Conservation (phyloP, 2,888 invertebrate species). For the Malacosoma neustria region DNA sequence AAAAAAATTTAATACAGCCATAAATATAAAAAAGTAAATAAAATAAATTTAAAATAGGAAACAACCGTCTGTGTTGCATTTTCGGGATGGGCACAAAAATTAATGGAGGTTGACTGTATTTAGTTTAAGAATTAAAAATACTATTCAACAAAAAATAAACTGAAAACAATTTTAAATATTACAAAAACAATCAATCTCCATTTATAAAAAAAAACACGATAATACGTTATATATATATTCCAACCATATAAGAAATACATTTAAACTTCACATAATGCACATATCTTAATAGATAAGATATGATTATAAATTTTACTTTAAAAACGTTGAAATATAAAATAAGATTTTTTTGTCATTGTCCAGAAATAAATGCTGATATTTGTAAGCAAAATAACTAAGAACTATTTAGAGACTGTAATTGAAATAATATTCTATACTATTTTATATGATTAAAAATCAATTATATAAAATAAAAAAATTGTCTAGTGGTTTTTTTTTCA, state of each 20-base stretch:
- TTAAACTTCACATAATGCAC: too few species aligned
- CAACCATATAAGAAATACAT: conserved; percentile 1
- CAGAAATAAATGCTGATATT: too few species aligned
- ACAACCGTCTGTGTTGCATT: conserved; percentile 74
- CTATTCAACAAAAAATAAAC: neutral
- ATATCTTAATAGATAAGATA: too few species aligned
- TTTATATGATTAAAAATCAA: too few species aligned
- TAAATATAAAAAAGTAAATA: conserved; percentile 11
- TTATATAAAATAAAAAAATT: too few species aligned
- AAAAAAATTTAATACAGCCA: conserved; percentile 27
- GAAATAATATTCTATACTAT: too few species aligned
- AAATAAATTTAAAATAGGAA: conserved; percentile 16
- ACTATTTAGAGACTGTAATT: too few species aligned
- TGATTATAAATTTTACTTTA: too few species aligned
- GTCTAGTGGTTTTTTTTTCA: too few species aligned
- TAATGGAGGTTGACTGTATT: conserved; percentile 29
- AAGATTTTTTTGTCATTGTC: too few species aligned
- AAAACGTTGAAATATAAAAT: too few species aligned
- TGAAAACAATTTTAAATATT: neutral
- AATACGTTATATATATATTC: conserved; percentile 32
- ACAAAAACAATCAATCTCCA: neutral
- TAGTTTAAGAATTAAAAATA: conserved; percentile 1
- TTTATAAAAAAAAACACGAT: conserved; percentile 13
- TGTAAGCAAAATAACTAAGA: too few species aligned
- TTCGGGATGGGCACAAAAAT: conserved; percentile 39